Evolutionary conservation across 2,888 invertebrate genomes (phyloP), one percentile per base, ranked within the genome.

Genomic region (Gerris lacustris): DNA sequence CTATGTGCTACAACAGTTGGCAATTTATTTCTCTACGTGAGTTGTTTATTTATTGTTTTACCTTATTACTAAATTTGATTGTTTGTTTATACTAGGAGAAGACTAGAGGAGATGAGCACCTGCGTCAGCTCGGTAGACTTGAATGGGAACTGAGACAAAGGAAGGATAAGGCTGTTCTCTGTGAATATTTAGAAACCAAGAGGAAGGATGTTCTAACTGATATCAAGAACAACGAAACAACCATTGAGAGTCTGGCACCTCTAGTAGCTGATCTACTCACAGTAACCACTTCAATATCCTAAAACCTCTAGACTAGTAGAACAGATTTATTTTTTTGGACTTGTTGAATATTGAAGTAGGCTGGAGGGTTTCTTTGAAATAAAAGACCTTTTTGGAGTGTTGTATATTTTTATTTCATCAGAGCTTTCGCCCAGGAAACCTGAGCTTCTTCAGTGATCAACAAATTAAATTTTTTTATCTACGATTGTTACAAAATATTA

Each of bases 61-160:
- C 31, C 31, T 31, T 4, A 31, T 31, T 31, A 31, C 31, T 31
- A 31, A 31, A 31, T 31, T 31, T 31, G 31, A 31, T 31, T 31
- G 31, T 31, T 31, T 31, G 31, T 1, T 31, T 31, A 4, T 31
- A 31, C 43, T 71, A 90, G 89, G 86, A 88, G 71, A 77, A 85
- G 45, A 91, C 91, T 1, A 84, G 85, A 77, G 82, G 81, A 67
- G 87, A 92, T 81, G 84, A 85, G 63, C 96, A 97, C 81, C 89
- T 90, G 77, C 83, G 90, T 73, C 89, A 91, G 78, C 80, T 96
- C 73, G 92, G 94, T 44, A 86, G 94, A 73, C 82, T 97, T 47
- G 94, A 96, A 79, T 95, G 94, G 90, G 97, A 97, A 80, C 81
- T 96, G 69, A 87, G 88, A 18, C 92, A 96, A 79, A 85, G 97